Percentiles rank a stretch among this genome's conserved stretches.
Conservation (phyloP, 1,140 invertebrate species). For the Procambarus virginalis region DNA sequence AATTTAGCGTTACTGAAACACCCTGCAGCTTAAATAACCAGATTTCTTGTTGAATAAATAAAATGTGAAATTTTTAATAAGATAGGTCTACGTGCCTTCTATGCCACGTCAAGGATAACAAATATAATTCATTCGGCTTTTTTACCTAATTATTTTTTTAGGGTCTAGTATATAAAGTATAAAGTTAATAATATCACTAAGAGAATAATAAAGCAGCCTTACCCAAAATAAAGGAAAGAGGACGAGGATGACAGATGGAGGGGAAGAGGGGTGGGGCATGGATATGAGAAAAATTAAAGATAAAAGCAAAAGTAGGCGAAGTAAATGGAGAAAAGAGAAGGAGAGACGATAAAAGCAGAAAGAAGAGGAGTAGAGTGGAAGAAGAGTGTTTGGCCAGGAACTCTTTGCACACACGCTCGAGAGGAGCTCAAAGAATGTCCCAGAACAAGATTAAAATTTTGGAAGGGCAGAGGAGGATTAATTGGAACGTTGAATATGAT, state of each 20-base stretch:
- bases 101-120: too few relatives aligned
- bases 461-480: not conserved
- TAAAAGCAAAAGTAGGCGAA: too few relatives aligned
- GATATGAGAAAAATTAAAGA: not conserved
- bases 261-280: not conserved
- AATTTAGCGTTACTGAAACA: too few relatives aligned
- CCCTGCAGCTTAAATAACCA: too few relatives aligned
- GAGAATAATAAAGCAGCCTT: too few relatives aligned
- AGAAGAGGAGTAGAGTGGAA: not conserved
- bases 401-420: not conserved
- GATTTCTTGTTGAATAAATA: too few relatives aligned
- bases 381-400: not conserved
- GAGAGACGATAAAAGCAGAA: not conserved
- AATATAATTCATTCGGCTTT: too few relatives aligned
- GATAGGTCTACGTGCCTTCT: too few relatives aligned
- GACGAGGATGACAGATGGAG: not conserved
- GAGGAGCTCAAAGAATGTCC: not conserved
- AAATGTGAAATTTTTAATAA: too few relatives aligned
- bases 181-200: too few relatives aligned
- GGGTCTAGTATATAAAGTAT: too few relatives aligned
- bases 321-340: not conserved
- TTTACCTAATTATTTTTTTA: too few relatives aligned
- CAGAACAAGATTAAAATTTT: slow-evolving; percentile 4
- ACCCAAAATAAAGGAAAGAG: not conserved
- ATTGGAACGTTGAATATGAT: not conserved